These are phyloP conservation scores for Barnardius zonarius DNA, from an alignment of 2,113 vertebrate species.

Conservation along the genomic window DNA sequence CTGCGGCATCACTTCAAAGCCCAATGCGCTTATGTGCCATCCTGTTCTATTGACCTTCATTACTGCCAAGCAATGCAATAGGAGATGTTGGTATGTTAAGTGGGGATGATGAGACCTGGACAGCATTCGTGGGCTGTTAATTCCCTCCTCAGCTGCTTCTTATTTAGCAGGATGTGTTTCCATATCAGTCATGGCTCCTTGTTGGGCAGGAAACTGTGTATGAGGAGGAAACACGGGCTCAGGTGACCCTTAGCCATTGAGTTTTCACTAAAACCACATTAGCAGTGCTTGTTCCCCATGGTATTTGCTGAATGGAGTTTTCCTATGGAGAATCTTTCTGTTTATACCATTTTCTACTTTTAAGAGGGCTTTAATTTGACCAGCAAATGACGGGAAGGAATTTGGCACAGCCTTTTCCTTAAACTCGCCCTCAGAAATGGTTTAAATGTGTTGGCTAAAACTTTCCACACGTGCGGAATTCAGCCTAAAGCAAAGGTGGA, in stretches of 20 bases:
- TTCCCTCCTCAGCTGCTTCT: not conserved
- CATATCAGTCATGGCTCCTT: rapidly evolving
- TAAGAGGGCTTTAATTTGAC: not conserved
- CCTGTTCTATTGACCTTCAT: not conserved
- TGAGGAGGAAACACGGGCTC: not conserved
- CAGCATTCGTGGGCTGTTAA: not conserved
- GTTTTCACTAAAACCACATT: not conserved
- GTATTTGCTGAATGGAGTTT: not conserved
- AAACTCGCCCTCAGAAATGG: not conserved
- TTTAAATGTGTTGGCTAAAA: not conserved
- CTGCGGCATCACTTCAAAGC: not conserved
- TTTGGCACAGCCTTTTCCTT: not conserved
- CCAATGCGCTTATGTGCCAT: not conserved
- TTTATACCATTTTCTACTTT: not conserved
- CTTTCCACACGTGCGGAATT: not conserved
- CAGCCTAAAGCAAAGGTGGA: not conserved
- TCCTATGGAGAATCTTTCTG: not conserved
- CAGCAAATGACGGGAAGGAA: not conserved
- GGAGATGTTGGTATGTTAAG: not conserved
- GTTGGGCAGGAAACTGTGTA: not conserved
- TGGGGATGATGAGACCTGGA: not conserved
- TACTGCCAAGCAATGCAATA: not conserved
- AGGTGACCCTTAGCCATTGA: not conserved
- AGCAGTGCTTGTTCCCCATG: not conserved
- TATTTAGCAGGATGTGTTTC: not conserved